A percentile compares a stretch with the other conserved stretches of the same genome.
Evolutionary conservation across 2,113 vertebrate genomes (phyloP).

Genomic region (Malurus elegans): DNA sequence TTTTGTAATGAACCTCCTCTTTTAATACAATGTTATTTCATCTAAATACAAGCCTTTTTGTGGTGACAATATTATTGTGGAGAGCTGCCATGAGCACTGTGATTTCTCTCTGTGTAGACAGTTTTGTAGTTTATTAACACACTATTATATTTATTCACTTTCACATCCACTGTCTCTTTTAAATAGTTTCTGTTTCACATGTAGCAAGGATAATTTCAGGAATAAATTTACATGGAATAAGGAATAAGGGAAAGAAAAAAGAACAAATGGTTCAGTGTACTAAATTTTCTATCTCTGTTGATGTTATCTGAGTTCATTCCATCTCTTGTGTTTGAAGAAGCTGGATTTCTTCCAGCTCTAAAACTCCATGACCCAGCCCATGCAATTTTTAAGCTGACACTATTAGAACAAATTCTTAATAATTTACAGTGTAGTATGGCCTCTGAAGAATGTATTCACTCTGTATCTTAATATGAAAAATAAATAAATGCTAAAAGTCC

Average conservation of each 20-base stretch:
- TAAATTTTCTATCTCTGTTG: neutral
- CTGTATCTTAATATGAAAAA: conserved; percentile 5
- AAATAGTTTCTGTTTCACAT: neutral
- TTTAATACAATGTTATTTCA: neutral
- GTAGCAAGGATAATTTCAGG: neutral
- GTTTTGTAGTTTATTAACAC: neutral
- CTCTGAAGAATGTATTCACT: conserved; percentile 9
- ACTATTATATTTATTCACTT: neutral
- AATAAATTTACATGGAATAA: neutral
- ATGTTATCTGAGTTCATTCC: neutral
- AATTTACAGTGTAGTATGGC: neutral
- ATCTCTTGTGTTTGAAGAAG: neutral
- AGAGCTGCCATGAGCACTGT: neutral
- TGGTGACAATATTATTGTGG: neutral
- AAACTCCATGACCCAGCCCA: neutral
- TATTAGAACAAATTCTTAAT: conserved; percentile 10
- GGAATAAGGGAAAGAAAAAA: neutral
- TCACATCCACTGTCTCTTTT: neutral
- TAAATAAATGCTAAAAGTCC: neutral
- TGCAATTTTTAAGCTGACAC: conserved; percentile 1
- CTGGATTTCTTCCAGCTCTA: neutral
- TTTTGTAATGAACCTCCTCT: neutral
- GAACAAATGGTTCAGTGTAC: neutral
- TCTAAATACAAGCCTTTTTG: neutral
- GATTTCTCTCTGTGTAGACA: neutral